Conservation (phyloP, 64 coral and sea anemone species). For the Dendronephthya gigantea region DNA sequence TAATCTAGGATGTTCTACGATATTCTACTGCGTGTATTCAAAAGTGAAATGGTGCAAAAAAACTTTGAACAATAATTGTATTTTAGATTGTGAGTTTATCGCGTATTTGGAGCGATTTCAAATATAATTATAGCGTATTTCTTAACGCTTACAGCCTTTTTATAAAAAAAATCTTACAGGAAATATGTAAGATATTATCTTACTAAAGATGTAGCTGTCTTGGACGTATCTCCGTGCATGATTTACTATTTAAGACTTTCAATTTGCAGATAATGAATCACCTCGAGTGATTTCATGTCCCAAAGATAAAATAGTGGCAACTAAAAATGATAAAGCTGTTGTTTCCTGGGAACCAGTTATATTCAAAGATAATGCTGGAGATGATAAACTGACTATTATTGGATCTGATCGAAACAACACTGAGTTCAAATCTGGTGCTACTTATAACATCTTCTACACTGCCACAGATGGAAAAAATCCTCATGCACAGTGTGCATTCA, state of each 20-base stretch:
- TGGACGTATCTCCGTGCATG: not conserved
- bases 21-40: too few species aligned
- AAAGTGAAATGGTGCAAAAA: not conserved
- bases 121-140: too few species aligned
- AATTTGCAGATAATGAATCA: constrained; percentile 55
- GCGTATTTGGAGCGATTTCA: too few species aligned
- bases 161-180: too few species aligned
- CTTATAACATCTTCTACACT: constrained; percentile 46
- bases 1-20: not conserved
- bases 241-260: not conserved
- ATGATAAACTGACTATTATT: constrained; percentile 37
- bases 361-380: constrained; percentile 59
- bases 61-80: too few species aligned
- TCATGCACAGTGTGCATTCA: constrained; percentile 40
- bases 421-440: constrained; percentile 27
- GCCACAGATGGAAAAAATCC: constrained; percentile 44
- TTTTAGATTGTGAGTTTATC: too few species aligned
- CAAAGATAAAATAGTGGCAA: constrained; percentile 46
- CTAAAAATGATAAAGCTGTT: constrained; percentile 16
- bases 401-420: constrained; percentile 54
- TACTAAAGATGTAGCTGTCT: not conserved
- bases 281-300: constrained; percentile 64
- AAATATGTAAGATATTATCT: too few species aligned
- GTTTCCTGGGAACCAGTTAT: constrained; percentile 44
- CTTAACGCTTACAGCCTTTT: too few species aligned